Base-by-base conservation (phyloP, 2,888 invertebrate genomes). In the Pteria penguin region DNA sequence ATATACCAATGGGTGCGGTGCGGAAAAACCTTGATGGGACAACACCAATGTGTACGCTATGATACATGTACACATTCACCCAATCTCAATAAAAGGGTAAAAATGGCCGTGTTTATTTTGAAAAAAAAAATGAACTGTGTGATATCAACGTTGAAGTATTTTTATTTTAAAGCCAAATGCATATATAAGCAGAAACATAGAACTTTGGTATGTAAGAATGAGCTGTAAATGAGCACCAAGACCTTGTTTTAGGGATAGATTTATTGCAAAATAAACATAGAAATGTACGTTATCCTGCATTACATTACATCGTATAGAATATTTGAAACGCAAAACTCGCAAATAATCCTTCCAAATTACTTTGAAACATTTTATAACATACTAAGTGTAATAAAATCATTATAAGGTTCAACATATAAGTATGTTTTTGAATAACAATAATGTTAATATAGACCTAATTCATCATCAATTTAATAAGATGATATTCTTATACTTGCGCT, bases 231-330 rank as follows among this genome's bases (percentile, higher is more conserved):
- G 45, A 36, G 14, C 45, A 36, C 5, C 45, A 36, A 36, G 45
- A 36, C 8, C 45, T 36, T 5, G 45, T 11, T 11, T 5, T 36
- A 14, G 14, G 14, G 45, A 14, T 36, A 36, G 14, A 36, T 36
- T 36, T 36, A 36, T 36, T 36, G 45, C 45, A 36, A 36, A 36
- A 36, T 11, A 14, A 36, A 36, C 45, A 36, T 11, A 32, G 33
- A 62, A 62, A 62, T 62, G 62, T 62, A 62, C 62, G 62, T 62
- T 62, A 62, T 32, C 11, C 18, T 14, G 45, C 45, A 36, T 36
- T 36, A 36, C 14, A 36, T 36, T 11, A 36, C 45, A 36, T 14
- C 5, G 14, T 36, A 36, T 14, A 36, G 5, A 5, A 36, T n/a
- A 36, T 36, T 14, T 36, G 45, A 14, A 36, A 36, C 5, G 45